Conservation (phyloP, 2,888 invertebrate genomes). For the Noctuana brunneofusca region DNA sequence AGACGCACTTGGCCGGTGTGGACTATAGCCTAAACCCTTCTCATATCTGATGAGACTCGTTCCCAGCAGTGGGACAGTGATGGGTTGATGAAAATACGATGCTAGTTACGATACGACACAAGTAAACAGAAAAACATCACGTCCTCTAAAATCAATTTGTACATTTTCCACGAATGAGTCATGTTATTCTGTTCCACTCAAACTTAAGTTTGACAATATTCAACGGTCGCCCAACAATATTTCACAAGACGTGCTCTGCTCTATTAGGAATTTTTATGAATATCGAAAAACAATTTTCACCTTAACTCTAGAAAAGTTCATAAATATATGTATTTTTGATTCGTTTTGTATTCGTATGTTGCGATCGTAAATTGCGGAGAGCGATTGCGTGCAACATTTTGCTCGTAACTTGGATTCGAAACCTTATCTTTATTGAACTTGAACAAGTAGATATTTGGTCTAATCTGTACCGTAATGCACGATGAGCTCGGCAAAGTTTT, state of each 20-base stretch:
- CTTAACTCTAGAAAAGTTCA: background rate
- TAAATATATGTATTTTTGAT: constrained; percentile 1
- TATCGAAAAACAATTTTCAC: background rate
- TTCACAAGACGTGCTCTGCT: background rate
- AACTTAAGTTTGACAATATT: too few species aligned
- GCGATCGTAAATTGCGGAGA: constrained; percentile 18
- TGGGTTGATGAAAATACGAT: too few species aligned
- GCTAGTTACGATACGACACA: too few species aligned
- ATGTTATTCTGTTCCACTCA: too few species aligned
- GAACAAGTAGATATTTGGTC: constrained; percentile 32
- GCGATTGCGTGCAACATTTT: constrained; percentile 27
- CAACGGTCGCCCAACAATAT: too few species aligned
- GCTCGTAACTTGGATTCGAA: constrained; percentile 26
- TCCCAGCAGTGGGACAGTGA: too few species aligned
- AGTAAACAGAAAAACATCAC: too few species aligned
- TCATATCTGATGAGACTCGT: background rate
- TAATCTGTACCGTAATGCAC: constrained; percentile 19
- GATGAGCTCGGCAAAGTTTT: constrained; percentile 1
- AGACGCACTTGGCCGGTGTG: too few species aligned
- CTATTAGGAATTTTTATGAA: background rate
- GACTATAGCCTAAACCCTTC: background rate
- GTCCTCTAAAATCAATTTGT: too few species aligned
- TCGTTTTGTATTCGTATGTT: constrained; percentile 21
- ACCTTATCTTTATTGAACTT: constrained; percentile 34
- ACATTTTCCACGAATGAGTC: too few species aligned